Base-by-base conservation (phyloP, 2,113 vertebrate genomes). In the Oceanodroma tethys region DNA sequence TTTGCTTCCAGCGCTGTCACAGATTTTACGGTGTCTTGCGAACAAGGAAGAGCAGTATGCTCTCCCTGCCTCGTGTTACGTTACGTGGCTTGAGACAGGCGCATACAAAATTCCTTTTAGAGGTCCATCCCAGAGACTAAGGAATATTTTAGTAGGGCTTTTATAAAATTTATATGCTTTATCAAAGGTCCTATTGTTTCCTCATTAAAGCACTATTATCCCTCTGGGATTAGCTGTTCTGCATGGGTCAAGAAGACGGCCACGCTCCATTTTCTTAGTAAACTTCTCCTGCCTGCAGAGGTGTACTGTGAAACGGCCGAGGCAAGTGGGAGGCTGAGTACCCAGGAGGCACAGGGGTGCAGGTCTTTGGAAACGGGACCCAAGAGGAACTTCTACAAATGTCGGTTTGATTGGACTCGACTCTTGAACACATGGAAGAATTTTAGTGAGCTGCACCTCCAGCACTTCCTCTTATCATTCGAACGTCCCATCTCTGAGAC, bases 141-240 rank as follows among this genome's bases (percentile, higher is more conserved):
- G 74, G 93, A 81, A 87, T 82, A 53, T 65, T 90, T 65, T 85
- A 72, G 34, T 9, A 43, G 48, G 66, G 70, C 78, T 93, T 94
- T 82, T 92, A 15, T 48, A 68, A 85, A 60, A 86, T 95, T 27
- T 80, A 25, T 68, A 21, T 58, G 63, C 73, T 85, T 89, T 94
- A 85, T 95, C 91, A 91, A 85, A 89, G 45, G 36, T 81, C 78
- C 58, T 65, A 38, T 89, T 93, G 81, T 95, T 94, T 82, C 86
- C 53, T 92, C 76, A 36, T 90, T 89, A 90, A 95, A 95, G 75
- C 73, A 50, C 86, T 89, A 91, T 96, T 95, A 76, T 90, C 45
- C 84, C 66, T 56, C 58, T 89, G 89, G 84, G 88, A 72, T 95
- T 93, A 85, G 55, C 73, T 78, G 71, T 93, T 95, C 83, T 91